Evolutionary conservation across 2,113 vertebrate species (phyloP).

Genomic region (Martes martes): DNA sequence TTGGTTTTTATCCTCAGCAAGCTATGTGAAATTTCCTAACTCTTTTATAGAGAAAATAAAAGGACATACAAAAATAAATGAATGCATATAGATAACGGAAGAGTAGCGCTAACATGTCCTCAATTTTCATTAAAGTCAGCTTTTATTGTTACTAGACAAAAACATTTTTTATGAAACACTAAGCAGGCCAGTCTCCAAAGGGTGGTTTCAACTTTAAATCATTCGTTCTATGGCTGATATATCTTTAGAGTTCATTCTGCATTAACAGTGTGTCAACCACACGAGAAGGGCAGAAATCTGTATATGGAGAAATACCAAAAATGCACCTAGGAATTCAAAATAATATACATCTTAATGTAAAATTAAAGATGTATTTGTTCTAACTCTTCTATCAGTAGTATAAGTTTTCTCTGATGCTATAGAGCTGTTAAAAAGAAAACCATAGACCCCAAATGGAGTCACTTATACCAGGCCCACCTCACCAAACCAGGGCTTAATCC

Average conservation of each 20-base stretch:
- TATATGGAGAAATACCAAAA: neutral
- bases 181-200: neutral
- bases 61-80: conserved; percentile 48
- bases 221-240: neutral
- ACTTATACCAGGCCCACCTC: neutral
- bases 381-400: neutral
- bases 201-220: neutral
- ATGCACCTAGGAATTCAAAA: neutral
- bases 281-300: neutral
- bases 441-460: neutral
- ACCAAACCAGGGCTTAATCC: neutral
- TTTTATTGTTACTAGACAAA: conserved; percentile 26
- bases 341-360: neutral
- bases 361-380: neutral
- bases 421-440: neutral
- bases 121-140: conserved; percentile 56
- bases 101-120: neutral
- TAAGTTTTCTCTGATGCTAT: neutral
- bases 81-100: conserved; percentile 42
- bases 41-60: conserved; percentile 55
- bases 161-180: conserved; percentile 29
- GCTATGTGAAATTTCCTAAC: neutral
- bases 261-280: neutral
- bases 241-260: conserved; percentile 5
- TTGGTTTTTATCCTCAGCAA: conserved; percentile 58